Conservation (phyloP, 2,113 vertebrate genomes). For the Aplodontia rufa region DNA sequence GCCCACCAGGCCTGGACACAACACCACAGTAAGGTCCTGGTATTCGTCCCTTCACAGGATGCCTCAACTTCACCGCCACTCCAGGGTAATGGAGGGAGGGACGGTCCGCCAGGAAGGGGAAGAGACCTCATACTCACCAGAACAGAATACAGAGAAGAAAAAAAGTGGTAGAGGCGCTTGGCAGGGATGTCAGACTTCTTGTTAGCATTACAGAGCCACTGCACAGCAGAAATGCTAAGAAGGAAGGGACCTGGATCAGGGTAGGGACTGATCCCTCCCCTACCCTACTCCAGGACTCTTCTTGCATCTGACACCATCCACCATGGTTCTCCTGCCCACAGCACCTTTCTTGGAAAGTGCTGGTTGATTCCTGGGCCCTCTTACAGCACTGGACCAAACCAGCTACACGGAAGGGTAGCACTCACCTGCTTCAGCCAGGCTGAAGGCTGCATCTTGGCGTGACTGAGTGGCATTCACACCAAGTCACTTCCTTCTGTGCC, state of each 20-base stretch:
- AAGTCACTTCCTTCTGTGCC: too few relatives aligned
- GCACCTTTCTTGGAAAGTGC: not conserved
- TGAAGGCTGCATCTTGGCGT: too few relatives aligned
- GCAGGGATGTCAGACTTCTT: slow-evolving; percentile 93
- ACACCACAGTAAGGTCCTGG: not conserved
- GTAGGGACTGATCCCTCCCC: too few relatives aligned
- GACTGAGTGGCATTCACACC: too few relatives aligned
- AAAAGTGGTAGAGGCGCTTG: slow-evolving; percentile 93
- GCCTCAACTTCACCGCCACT: not conserved
- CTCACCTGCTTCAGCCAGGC: not conserved
- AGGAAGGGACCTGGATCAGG: not conserved
- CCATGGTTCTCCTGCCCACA: not conserved
- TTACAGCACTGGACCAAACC: not conserved
- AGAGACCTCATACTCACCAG: slow-evolving; percentile 85
- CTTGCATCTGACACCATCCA: not conserved
- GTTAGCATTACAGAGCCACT: slow-evolving; percentile 98
- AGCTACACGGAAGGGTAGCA: not conserved
- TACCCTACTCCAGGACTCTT: not conserved
- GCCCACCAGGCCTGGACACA: not conserved
- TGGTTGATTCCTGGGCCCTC: not conserved
- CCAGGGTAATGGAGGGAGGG: not conserved
- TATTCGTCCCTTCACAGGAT: not conserved
- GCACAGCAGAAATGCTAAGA: slow-evolving; percentile 95
- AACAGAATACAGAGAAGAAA: slow-evolving; percentile 93
- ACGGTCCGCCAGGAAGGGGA: not conserved